Conservation (phyloP, 2,113 vertebrate species). For the Neomonachus schauinslandi region DNA sequence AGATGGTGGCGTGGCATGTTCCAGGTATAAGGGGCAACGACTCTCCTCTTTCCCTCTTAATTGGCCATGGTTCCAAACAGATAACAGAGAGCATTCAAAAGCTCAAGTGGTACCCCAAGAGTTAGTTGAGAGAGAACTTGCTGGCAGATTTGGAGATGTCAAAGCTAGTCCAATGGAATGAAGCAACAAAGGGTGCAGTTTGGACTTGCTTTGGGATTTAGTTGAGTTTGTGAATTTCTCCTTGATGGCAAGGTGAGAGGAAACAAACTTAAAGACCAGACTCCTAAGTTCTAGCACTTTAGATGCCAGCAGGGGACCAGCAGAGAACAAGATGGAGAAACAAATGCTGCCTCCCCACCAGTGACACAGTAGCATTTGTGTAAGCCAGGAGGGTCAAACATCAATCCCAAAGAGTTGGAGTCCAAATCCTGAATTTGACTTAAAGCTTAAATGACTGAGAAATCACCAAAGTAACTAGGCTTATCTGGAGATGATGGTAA, state of each 20-base stretch:
- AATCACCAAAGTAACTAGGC: not conserved
- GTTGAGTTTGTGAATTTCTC: not conserved
- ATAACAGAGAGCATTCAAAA: not conserved
- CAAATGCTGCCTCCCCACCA: not conserved
- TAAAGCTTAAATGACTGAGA: not conserved
- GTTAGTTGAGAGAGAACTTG: not conserved
- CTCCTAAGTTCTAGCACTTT: not conserved
- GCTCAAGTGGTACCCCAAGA: not conserved
- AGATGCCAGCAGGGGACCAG: not conserved
- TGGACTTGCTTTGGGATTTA: not conserved
- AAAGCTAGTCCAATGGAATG: not conserved
- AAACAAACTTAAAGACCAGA: not conserved
- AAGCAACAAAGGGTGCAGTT: not conserved
- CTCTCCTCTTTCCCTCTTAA: not conserved
- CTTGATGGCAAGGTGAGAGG: not conserved
- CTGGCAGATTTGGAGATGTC: not conserved
- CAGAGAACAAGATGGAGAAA: not conserved
- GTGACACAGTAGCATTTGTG: not conserved
- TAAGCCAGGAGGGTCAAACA: not conserved
- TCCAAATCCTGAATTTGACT: not conserved
- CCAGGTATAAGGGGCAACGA: not conserved
- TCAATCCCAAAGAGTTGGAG: not conserved
- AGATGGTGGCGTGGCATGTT: not conserved
- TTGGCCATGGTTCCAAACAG: not conserved
- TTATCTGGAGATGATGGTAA: not conserved